Percentiles rank a stretch among this genome's conserved stretches.
Conservation (phyloP, 2,797 vertebrate genomes). For the Lacerta agilis region DNA sequence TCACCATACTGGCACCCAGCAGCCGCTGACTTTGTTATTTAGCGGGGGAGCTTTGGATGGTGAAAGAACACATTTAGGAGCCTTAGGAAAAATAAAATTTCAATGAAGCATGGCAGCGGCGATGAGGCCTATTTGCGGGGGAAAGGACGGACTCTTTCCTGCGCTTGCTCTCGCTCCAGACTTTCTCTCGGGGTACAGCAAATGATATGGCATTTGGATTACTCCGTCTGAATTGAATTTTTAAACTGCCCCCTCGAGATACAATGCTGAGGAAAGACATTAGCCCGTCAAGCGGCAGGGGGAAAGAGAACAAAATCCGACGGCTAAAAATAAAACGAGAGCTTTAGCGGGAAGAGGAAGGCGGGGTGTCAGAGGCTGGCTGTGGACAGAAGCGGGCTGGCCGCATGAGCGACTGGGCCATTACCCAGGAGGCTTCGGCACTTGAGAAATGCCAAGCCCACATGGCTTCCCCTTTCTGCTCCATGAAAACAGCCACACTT, state of each 20-base stretch:
- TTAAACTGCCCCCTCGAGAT: constrained; percentile 62
- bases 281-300: background rate
- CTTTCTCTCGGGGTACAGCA: constrained; percentile 2
- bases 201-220: background rate
- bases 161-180: fast-evolving
- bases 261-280: fast-evolving
- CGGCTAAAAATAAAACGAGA: background rate
- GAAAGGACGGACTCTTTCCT: background rate
- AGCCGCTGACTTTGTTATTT: background rate
- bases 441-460: background rate
- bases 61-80: background rate
- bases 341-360: background rate
- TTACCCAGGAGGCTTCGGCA: background rate
- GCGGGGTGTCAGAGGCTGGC: constrained; percentile 43
- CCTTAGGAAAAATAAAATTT: background rate
- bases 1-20: constrained; percentile 14
- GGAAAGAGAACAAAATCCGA: background rate
- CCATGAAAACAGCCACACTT: background rate
- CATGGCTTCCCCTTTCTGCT: background rate
- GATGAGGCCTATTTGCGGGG: background rate
- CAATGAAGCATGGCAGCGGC: background rate
- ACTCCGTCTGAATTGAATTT: constrained; percentile 35
- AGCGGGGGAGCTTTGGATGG: fast-evolving
- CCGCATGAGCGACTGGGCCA: background rate
- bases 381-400: constrained; percentile 68